Percentiles rank a stretch among this genome's conserved stretches.
Conservation (phyloP, 2,113 vertebrate genomes). For the Nestor notabilis region DNA sequence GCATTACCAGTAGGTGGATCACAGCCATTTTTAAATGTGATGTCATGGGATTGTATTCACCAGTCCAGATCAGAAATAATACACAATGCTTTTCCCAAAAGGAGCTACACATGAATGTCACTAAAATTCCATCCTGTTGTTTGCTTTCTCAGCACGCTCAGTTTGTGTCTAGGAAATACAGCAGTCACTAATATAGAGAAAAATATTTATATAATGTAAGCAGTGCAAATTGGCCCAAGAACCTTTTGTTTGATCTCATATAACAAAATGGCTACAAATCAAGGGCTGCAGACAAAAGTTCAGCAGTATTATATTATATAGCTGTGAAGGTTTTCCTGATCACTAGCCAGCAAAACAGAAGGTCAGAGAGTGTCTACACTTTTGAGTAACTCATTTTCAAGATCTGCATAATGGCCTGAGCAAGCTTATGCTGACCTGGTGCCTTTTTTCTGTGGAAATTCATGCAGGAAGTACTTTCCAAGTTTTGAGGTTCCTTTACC, state of each 20-base stretch:
- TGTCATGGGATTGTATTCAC: constrained; percentile 35
- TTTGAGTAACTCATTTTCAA: not conserved
- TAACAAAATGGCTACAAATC: constrained; percentile 23
- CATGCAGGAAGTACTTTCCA: not conserved
- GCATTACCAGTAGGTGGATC: constrained; percentile 30
- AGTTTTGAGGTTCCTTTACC: not conserved
- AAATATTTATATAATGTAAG: not conserved
- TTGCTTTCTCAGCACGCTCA: not conserved
- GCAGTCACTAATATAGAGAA: not conserved
- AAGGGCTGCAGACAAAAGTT: constrained; percentile 45
- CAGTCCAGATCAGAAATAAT: constrained; percentile 28
- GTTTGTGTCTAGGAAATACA: not conserved
- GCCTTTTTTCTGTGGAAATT: not conserved
- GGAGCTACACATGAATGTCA: not conserved
- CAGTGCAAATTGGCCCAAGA: not conserved
- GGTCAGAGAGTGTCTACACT: not conserved
- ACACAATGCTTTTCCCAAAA: constrained; percentile 26
- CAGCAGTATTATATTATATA: constrained; percentile 30
- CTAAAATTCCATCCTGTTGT: not conserved
- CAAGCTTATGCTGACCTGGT: not conserved
- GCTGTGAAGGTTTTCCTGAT: not conserved
- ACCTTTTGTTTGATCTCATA: not conserved
- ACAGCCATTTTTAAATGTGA: constrained; percentile 47
- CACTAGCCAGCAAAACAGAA: constrained; percentile 19
- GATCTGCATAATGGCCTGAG: not conserved